Base-by-base conservation (phyloP, 2,113 vertebrate genomes). In the Phaetusa simplex region DNA sequence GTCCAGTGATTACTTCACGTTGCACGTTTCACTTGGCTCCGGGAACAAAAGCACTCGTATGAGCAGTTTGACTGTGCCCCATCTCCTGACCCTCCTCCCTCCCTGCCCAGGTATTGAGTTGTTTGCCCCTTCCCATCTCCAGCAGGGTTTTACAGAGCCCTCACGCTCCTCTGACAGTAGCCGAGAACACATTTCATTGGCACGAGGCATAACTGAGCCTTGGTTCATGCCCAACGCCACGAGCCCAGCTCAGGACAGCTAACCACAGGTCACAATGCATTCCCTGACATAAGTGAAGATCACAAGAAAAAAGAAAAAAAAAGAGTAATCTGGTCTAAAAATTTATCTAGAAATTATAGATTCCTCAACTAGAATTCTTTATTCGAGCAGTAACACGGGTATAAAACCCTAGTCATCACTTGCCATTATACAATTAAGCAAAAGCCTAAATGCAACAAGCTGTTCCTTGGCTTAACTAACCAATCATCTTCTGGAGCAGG, bases 401-500 rank as follows among this genome's bases (percentile, higher is more conserved):
- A 53, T 30, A 55, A 85, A 90, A 34, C 4, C 49, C 38, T 21
- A 49, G 11, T 49, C 9, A 7, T 27, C 59, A 52, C 9, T 23
- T 17, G 17, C 5, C 36, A 49, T n/a, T 29, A 43, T 3, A 19
- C 0, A 4, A 82, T 36, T 42, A 61, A 82, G 61, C 22, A 91
- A 82, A 86, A 88, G 69, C 14, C 12, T 30, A 62, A 86, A 36
- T 2, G 29, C 30, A 76, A 17, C 32, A 47, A 40, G 34, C 3
- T 38, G 5, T 23, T 64, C 52, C 85, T 52, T 49, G 34, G 32
- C 26, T 80, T 69, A 62, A 97, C 98, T 61, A 62, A 99, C 99
- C 99, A 19, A 99, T 99, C 99, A 99, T 99, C 98, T 99, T 99
- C 93, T 99, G 99, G 64, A 99, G 98, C 84, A 99, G 97, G 24